Evolutionary conservation across 2,113 vertebrate genomes (phyloP).

Genomic region (Neoarius graeffei): DNA sequence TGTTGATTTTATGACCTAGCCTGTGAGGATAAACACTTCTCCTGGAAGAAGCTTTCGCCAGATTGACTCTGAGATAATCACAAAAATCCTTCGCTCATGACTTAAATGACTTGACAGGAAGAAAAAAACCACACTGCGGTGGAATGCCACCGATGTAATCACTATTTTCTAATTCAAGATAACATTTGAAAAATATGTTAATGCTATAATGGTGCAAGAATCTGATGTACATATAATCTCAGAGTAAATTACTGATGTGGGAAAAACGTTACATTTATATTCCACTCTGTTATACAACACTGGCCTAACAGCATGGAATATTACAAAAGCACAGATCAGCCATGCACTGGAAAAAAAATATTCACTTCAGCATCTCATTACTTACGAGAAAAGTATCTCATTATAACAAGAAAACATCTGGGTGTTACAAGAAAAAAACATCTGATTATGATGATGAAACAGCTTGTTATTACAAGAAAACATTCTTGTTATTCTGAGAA

Average conservation of each 20-base stretch:
- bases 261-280: not conserved
- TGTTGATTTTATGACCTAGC: conserved; percentile 21
- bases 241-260: not conserved
- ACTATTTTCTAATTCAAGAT: not conserved
- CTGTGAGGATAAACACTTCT: conserved; percentile 16
- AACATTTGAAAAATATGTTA: not conserved
- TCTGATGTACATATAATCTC: not conserved
- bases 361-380: not conserved
- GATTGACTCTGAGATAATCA: conserved; percentile 12
- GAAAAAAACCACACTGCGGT: not conserved
- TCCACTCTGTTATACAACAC: not conserved
- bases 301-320: not conserved
- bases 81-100: not conserved
- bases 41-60: not conserved
- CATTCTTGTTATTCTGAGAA: not conserved
- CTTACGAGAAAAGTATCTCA: not conserved
- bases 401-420: not conserved
- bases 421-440: not conserved
- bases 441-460: not conserved
- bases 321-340: not conserved
- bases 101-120: not conserved
- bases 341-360: not conserved
- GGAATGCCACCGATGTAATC: not conserved
- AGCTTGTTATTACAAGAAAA: not conserved
- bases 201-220: not conserved